phyloP scores from a whole-genome alignment of 2,888 invertebrate genomes.

The Aricia artaxerxes region DNA sequence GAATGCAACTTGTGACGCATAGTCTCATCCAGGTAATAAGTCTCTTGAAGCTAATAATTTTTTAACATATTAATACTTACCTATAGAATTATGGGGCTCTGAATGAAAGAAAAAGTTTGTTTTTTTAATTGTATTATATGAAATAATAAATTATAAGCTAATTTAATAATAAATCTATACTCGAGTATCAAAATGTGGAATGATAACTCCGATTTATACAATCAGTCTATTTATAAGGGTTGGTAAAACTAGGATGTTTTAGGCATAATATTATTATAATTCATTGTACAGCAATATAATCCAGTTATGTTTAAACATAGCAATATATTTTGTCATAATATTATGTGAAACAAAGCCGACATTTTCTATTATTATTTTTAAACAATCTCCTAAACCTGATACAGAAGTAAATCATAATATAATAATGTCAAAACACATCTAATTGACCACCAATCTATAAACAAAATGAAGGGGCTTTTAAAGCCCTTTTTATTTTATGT shows the following conservation, averaged over 20 bases:
- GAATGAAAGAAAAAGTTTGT: background rate
- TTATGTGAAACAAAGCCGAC: no score
- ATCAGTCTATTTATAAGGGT: background rate
- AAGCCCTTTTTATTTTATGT: background rate
- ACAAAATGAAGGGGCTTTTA: no score
- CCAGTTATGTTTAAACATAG: no score
- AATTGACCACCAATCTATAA: no score
- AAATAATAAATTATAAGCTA: constrained; percentile 2
- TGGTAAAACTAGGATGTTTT: background rate
- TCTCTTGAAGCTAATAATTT: no score
- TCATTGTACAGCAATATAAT: background rate
- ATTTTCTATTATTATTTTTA: no score
- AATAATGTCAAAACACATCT: background rate
- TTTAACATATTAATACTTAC: no score
- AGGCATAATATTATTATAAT: background rate
- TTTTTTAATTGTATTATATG: background rate
- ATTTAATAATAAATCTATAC: background rate
- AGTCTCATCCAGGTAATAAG: no score
- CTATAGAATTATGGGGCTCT: background rate
- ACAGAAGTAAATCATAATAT: background rate
- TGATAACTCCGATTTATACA: background rate
- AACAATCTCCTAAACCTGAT: no score
- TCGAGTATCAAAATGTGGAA: constrained; percentile 7
- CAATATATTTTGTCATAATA: no score
- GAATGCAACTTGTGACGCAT: no score